These are phyloP conservation scores for Lerema accius DNA, from an alignment of 1,140 invertebrate species.

Conservation along the genomic window DNA sequence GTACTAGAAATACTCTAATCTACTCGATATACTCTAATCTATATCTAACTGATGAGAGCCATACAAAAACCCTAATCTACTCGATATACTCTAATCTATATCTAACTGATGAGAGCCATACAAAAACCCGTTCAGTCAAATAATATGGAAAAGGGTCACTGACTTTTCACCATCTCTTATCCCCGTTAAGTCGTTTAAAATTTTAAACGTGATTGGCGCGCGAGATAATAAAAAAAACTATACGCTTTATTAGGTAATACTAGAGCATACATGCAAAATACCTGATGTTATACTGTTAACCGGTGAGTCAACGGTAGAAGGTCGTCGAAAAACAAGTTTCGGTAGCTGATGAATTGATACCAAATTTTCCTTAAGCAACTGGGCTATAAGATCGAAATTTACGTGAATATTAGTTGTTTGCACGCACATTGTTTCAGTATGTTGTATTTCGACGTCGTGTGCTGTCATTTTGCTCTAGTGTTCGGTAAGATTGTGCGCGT, in stretches of 20 bases:
- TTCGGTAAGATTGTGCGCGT: constrained; percentile 24
- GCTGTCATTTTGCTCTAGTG: constrained; percentile 18
- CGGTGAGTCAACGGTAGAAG: constrained; percentile 15
- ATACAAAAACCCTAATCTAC: constrained; percentile 8
- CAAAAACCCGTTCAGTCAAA: constrained; percentile 9
- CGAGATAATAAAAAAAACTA: constrained; percentile 2
- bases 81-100: no score
- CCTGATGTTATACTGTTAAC: constrained; percentile 26
- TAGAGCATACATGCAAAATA: constrained; percentile 20
- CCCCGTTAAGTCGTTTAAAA: constrained; percentile 7
- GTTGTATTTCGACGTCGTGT: constrained; percentile 17
- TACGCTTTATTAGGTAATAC: constrained; percentile 24
- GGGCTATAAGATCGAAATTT: constrained; percentile 15
- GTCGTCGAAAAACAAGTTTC: constrained; percentile 11
- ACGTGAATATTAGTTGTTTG: constrained; percentile 1
- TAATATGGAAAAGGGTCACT: constrained; percentile 8
- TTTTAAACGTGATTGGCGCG: constrained; percentile 1
- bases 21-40: no score
- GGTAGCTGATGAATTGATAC: background rate
- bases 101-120: background rate
- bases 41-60: no score
- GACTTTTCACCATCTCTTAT: constrained; percentile 3
- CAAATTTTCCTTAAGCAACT: constrained; percentile 22
- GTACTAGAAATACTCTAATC: no score
- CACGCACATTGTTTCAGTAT: background rate